Base-by-base conservation (phyloP, 2,113 vertebrate genomes). In the Neolamprologus sp. region DNA sequence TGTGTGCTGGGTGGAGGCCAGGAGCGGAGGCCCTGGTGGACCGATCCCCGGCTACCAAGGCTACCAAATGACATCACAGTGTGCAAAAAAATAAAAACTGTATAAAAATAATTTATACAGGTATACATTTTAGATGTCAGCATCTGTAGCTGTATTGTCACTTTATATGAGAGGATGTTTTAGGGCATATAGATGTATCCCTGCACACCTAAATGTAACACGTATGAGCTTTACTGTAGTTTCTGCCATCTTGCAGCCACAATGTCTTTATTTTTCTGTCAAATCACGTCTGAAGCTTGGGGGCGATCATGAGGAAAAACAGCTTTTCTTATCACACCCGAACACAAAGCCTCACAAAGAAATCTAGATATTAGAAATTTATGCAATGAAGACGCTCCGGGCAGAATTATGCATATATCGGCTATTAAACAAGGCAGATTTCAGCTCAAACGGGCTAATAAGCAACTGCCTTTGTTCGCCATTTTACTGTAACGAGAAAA, bases 291-390 rank as follows among this genome's bases (percentile, higher is more conserved):
- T 65, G 40, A 73, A 42, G 58, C 57, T n/a, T 9, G 33, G 16
- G 8, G 26, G 16, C 2, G 7, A 51, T 14, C 3, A 19, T 11
- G 40, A 57, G 40, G 40, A 40, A 81, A 84, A 85, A 17, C 19
- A 10, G 19, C 55, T 85, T 37, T 17, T 87, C 85, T 91, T 92
- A 91, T 94, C 88, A 35, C 17, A 54, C 53, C 45, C 4, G 3
- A 53, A 68, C 91, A 92, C 85, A 89, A 90, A 91, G 83, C 54
- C 89, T 71, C 80, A 51, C 6, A 81, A 87, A 87, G 40, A 80
- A 58, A 58, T 55, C 21, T n/a, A 33, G 7, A 53, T 60, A 13
- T 85, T 82, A 87, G 45, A 80, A 90, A 92, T 85, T 35, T 75
- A 91, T 91, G 89, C 89, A 63, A 63, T 60, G 40, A 80, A 85